These are phyloP conservation scores for Apodemus agrarius DNA, from an alignment of 2,797 vertebrate genomes.

Conservation along the genomic window DNA sequence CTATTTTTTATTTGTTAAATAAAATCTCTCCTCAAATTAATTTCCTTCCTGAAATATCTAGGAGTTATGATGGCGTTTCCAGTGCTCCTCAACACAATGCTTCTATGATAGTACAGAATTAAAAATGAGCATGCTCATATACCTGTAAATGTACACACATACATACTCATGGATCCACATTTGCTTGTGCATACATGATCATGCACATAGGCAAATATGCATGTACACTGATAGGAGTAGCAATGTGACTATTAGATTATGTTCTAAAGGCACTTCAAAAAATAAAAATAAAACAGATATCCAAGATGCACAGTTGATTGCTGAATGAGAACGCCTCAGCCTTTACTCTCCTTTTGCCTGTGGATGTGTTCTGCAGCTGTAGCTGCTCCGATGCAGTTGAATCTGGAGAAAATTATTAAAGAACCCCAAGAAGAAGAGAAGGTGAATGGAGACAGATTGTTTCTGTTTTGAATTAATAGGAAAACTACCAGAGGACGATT, in stretches of 20 bases:
- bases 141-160: background rate
- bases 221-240: background rate
- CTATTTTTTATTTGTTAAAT: conserved; percentile 51
- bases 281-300: background rate
- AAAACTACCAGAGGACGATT: conserved; percentile 62
- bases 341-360: background rate
- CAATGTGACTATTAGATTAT: background rate
- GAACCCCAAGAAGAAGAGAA: conserved; percentile 53
- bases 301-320: background rate
- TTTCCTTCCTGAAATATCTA: background rate
- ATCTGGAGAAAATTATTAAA: conserved; percentile 27
- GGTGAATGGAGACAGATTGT: conserved; percentile 63
- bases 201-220: background rate
- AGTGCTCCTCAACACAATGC: background rate
- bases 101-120: background rate
- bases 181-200: background rate
- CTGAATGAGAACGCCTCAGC: background rate
- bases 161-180: background rate
- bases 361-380: conserved; percentile 63
- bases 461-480: conserved; percentile 75
- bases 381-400: background rate
- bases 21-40: conserved; percentile 26
- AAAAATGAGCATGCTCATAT: background rate
- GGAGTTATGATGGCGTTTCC: background rate
- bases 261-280: background rate